Evolutionary conservation across 2,797 vertebrate genomes (phyloP), one percentile per base, ranked within the genome.

Genomic region (Loriculus beryllinus): DNA sequence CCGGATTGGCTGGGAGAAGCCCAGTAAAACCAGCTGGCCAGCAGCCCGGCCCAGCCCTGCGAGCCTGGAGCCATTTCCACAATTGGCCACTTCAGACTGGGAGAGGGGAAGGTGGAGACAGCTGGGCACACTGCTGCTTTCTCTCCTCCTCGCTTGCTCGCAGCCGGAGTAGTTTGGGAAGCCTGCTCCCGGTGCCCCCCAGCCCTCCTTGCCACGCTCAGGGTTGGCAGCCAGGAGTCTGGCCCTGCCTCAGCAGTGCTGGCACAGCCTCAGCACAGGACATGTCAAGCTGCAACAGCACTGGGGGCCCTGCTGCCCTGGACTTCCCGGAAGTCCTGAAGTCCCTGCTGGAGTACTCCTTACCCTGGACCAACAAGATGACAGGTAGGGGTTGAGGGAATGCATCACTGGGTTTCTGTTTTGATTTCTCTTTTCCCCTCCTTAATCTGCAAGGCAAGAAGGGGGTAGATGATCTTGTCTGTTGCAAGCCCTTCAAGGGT

Each of bases 271-370:
- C 65, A 8, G 80, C 51, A 59, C 88, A 74, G 94, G 94, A 93
- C 74, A 97, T 98, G 98, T 96, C 96, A n/a, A 96, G 95, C 96
- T 96, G 97, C 80, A 88, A 93, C 91, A 96, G 84, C 68, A 62
- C 95, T 2, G 93, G 95, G 90, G 97, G 93, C 86, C 96, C 95
- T 16, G 52, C 97, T 74, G 98, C 97, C 96, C 97, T 98, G 97
- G 98, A 98, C 86, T 98, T 98, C 74, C 98, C 98, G 1, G 98
- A 99, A 95, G 98, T 99, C 68, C 97, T 99, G 79, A 99, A 98
- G 96, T 98, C 98, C 13, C 92, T 99, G 88, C 97, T 98, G 88
- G 98, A 99, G 67, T 98, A 98, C 70, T 98, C 98, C n/a, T 97
- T 98, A 64, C 97, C 97, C 86, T 98, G 98, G 97, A 97, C 97